A percentile compares a stretch with the other conserved stretches of the same genome.
Evolutionary conservation across 37 sponge, comb jelly and placozoan species (phyloP).

Genomic region (Halisarca cf. caerulea): DNA sequence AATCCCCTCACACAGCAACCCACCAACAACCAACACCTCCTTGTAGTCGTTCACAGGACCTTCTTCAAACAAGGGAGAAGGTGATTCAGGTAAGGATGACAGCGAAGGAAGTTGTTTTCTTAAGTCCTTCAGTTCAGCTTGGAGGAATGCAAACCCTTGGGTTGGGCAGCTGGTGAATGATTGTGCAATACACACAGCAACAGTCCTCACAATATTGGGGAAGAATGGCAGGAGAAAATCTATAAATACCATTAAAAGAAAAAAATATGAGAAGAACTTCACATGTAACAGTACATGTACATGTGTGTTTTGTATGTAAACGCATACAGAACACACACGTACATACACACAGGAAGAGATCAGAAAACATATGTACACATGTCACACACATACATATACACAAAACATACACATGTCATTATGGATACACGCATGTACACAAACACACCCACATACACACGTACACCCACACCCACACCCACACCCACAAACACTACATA

Average conservation of each 20-base stretch:
- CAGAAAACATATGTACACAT: slow-evolving; percentile 4
- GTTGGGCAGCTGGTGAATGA: neutral
- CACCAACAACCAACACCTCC: slow-evolving; percentile 39
- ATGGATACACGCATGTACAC: too few species aligned
- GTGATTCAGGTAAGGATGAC: neutral
- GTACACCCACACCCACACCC: too few species aligned
- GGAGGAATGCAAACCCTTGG: neutral
- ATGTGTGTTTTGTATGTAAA: too few species aligned
- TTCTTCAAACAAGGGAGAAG: slow-evolving; percentile 60
- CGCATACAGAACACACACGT: too few species aligned
- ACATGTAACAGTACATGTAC: too few species aligned
- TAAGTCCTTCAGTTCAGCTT: neutral
- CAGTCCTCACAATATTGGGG: neutral
- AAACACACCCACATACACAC: neutral
- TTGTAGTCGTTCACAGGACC: slow-evolving; percentile 59
- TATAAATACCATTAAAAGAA: too few species aligned
- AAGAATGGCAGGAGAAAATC: neutral
- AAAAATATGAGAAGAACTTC: too few species aligned
- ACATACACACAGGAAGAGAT: too few species aligned
- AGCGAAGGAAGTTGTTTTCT: neutral
- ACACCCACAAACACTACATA: too few species aligned
- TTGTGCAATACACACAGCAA: neutral
- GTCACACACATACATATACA: neutral
- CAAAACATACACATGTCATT: neutral
- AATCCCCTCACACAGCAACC: neutral